Conservation (phyloP, 2,113 vertebrate genomes). For the Corythoichthys haematopterus region DNA sequence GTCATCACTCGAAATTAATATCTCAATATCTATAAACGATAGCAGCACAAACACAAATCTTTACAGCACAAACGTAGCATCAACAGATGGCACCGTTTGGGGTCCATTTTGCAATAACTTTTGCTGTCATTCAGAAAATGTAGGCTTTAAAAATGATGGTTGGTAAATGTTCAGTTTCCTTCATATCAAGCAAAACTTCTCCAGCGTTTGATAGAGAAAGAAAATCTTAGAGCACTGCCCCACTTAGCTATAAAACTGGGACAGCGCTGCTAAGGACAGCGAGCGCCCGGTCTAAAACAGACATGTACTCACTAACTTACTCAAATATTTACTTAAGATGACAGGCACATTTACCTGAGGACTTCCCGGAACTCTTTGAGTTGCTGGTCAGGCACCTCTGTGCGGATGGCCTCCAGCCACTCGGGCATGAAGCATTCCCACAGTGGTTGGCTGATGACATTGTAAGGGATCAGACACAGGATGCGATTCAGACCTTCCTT, state of each 20-base stretch:
- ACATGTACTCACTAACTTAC: not conserved
- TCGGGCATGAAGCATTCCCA: conserved; percentile 99
- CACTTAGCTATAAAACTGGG: not conserved
- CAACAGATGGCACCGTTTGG: too few species aligned
- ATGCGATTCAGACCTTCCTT: conserved; percentile 97
- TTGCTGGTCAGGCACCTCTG: conserved; percentile 90
- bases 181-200: too few species aligned
- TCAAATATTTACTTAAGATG: not conserved
- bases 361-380: conserved; percentile 97
- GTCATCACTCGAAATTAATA: too few species aligned
- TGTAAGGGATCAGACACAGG: conserved; percentile 96
- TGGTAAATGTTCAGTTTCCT: too few species aligned
- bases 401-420: conserved; percentile 94
- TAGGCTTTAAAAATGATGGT: too few species aligned
- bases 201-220: too few species aligned
- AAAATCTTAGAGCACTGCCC: not conserved
- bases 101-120: too few species aligned
- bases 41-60: too few species aligned
- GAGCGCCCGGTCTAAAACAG: not conserved
- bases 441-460: conserved; percentile 92
- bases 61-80: too few species aligned
- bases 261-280: not conserved
- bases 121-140: too few species aligned
- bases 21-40: too few species aligned
- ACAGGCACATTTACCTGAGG: conserved; percentile 77